Base-by-base conservation (phyloP, 2,797 vertebrate genomes). In the Crossoptilon crossoptilon region DNA sequence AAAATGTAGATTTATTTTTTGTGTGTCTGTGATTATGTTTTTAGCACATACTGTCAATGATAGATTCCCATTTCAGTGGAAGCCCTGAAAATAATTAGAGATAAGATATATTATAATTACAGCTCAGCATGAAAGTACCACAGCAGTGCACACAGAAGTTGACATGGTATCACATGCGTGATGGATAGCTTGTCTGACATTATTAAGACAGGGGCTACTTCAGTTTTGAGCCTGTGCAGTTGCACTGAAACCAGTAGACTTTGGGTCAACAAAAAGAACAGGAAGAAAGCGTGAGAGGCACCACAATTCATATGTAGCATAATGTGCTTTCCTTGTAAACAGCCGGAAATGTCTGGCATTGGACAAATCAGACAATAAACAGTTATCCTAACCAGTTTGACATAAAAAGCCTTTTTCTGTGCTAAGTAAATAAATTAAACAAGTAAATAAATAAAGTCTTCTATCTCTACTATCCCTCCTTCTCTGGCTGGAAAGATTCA, bases 11-110 rank as follows among this genome's bases (percentile, higher is more conserved):
- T 84, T 69, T 11, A 4, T 87, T 24, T 48, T 48, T 48, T 46
- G 80, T 82, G 95, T 66, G 19, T 77, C 31, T 66, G 24, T 44
- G 24, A 26, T 17, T 51, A 79, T 84, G 72, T 83, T 94, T 94
- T 91, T 74, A 93, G 18, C 3, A 3, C 23, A 69, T 69, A 72
- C 74, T 91, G 35, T 89, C 44, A 81, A 53, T n/a, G 10, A 76
- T 56, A 75, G 35, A 82, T 66, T 64, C 7, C 75, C 39, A 43
- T 56, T 88, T 91, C 37, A 84, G 17, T 58, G 1, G 1, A 89
- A 81, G 37, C 37, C 70, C 24, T 33, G 53, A 80, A 92, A 91
- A 91, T 48, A 59, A 76, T 72, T 74, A 73, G 21, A 85, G 46
- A 58, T 77, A 91, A 83, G 2, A 3, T 39, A 26, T 59, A 14